A percentile compares a stretch with the other conserved stretches of the same genome.
These are phyloP conservation scores for Dasyurus viverrinus DNA, from an alignment of 2,113 vertebrate species.

Conservation along the genomic window DNA sequence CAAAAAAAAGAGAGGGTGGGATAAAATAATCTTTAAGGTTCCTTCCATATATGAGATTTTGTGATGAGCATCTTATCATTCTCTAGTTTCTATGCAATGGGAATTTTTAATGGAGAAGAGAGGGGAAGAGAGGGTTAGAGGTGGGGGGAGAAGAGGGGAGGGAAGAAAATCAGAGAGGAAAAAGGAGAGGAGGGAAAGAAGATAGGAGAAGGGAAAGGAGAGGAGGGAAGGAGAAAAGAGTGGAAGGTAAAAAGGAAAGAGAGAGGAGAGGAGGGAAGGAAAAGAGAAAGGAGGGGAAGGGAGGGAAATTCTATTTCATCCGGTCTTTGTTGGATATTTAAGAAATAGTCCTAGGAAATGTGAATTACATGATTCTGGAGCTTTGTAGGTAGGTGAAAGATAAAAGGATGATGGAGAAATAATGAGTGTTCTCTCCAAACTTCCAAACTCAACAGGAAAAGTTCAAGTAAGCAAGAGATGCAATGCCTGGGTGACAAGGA, in stretches of 20 bases:
- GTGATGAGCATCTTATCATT: not conserved
- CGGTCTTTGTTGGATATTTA: not conserved
- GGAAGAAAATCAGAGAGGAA: not conserved
- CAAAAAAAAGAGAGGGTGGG: not conserved
- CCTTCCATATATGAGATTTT: not conserved
- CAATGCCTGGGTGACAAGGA: no score
- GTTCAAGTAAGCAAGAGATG: no score
- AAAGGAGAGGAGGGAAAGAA: not conserved
- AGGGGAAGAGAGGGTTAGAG: not conserved
- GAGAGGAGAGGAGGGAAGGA: no score
- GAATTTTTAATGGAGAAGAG: not conserved
- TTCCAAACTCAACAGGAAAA: no score
- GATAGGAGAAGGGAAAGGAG: no score
- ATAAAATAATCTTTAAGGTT: not conserved
- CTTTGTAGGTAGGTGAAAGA: no score
- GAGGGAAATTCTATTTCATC: not conserved
- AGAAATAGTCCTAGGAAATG: not conserved
- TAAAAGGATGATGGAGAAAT: no score
- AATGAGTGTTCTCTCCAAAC: no score
- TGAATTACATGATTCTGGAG: not conserved
- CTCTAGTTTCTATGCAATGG: not conserved
- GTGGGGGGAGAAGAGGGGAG: no score
- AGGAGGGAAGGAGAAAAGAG: no score
- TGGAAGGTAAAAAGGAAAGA: no score
- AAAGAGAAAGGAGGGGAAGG: not conserved